These are phyloP conservation scores for Chlorodrepanis virens DNA, from an alignment of 2,113 vertebrate genomes.

Conservation along the genomic window DNA sequence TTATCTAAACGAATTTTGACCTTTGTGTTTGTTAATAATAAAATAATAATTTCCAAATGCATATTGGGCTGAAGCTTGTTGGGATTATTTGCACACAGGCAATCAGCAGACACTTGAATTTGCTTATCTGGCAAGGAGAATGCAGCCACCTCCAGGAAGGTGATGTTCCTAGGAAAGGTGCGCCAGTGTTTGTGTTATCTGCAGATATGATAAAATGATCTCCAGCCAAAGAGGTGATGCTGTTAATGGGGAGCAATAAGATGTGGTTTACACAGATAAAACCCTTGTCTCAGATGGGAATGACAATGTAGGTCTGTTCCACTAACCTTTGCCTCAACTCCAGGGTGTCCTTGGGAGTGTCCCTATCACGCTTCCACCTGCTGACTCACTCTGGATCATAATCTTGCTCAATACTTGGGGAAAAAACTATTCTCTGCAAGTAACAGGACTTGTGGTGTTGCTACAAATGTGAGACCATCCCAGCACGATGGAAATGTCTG, in stretches of 20 bases:
- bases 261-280: constrained; percentile 1
- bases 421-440: neutral
- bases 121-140: neutral
- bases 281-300: constrained; percentile 21
- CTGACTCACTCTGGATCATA: neutral
- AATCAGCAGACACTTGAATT: neutral
- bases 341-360: constrained; percentile 56
- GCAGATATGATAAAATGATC: neutral
- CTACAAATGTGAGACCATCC: neutral
- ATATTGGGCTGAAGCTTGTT: neutral
- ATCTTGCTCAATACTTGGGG: neutral
- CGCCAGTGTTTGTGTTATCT: neutral
- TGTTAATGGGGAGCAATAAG: neutral
- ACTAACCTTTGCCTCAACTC: constrained; percentile 48
- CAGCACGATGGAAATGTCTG: neutral
- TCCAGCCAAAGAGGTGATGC: neutral
- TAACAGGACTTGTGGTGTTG: neutral
- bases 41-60: neutral
- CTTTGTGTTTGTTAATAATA: neutral
- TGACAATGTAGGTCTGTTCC: constrained; percentile 9
- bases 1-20: neutral
- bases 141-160: neutral
- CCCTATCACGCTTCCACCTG: neutral
- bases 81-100: neutral
- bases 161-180: constrained; percentile 3